These are phyloP conservation scores for Henricia sp. DNA, from an alignment of 53 echinoderm and acorn worm genomes.

Conservation along the genomic window DNA sequence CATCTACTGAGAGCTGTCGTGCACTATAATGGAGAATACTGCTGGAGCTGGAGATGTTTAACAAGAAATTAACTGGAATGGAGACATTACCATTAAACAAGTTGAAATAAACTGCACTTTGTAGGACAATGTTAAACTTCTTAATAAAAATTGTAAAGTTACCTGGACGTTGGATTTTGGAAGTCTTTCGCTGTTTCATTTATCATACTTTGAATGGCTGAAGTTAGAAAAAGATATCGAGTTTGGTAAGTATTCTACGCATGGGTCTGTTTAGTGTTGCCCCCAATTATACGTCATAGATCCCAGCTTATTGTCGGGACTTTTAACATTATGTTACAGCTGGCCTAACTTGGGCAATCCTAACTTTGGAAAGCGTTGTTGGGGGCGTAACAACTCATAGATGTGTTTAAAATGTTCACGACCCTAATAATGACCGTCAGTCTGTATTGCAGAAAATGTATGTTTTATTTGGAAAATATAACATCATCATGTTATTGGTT, in stretches of 20 bases:
- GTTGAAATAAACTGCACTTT: too few relatives aligned
- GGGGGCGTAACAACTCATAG: neutral
- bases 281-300: too few relatives aligned
- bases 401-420: neutral
- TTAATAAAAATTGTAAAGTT: too few relatives aligned
- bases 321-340: neutral
- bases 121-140: too few relatives aligned
- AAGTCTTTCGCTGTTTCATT: neutral
- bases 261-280: neutral
- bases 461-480: neutral
- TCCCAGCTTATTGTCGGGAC: too few relatives aligned
- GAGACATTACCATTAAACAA: too few relatives aligned
- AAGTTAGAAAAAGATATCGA: conserved; percentile 30
- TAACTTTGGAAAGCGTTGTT: neutral
- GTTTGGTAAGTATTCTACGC: conserved; percentile 60
- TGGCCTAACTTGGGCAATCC: neutral
- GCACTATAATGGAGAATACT: too few relatives aligned
- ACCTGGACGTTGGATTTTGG: too few relatives aligned
- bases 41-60: too few relatives aligned
- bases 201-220: conserved; percentile 6
- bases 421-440: neutral
- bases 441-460: neutral
- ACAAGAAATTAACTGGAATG: too few relatives aligned
- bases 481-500: neutral
- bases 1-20: neutral